Percentiles rank a stretch among this genome's conserved stretches.
phyloP scores from a whole-genome alignment of 1,140 invertebrate genomes.

The Zaprionus inermis region DNA sequence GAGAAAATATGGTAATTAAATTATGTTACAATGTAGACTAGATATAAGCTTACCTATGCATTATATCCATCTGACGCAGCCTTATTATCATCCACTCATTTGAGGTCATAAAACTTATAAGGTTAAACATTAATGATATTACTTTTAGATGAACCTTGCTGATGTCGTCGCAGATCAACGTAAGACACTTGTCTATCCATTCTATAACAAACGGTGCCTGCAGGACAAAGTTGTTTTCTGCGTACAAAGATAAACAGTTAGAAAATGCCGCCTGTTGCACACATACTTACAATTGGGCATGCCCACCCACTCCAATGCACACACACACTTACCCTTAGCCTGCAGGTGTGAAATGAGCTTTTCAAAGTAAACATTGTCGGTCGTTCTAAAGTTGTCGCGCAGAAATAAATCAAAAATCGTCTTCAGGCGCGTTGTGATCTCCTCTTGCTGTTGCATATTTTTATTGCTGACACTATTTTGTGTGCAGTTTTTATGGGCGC shows the following conservation, averaged over 20 bases:
- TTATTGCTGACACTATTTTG: constrained; percentile 13
- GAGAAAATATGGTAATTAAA: neutral
- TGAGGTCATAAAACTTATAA: constrained; percentile 71
- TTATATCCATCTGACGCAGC: constrained; percentile 61
- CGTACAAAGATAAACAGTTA: neutral
- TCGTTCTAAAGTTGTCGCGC: constrained; percentile 84
- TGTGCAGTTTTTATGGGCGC: constrained; percentile 19
- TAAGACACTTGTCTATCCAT: constrained; percentile 74
- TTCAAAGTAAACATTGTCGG: constrained; percentile 85
- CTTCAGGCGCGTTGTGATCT: constrained; percentile 63
- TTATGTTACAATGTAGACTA: neutral
- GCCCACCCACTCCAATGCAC: neutral
- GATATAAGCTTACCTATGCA: constrained; percentile 53
- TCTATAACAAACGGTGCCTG: constrained; percentile 66
- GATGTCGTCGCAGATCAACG: constrained; percentile 58
- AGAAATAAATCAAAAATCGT: constrained; percentile 84
- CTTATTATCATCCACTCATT: constrained; percentile 77
- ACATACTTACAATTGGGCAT: neutral
- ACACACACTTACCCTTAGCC: constrained; percentile 70
- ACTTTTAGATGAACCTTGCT: constrained; percentile 72
- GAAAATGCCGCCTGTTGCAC: constrained; percentile 43
- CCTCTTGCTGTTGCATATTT: constrained; percentile 75
- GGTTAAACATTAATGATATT: constrained; percentile 81
- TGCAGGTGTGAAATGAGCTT: constrained; percentile 85
- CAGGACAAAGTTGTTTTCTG: constrained; percentile 68